Base-by-base conservation (phyloP, 2,113 vertebrate species). In the Petroica traversi region DNA sequence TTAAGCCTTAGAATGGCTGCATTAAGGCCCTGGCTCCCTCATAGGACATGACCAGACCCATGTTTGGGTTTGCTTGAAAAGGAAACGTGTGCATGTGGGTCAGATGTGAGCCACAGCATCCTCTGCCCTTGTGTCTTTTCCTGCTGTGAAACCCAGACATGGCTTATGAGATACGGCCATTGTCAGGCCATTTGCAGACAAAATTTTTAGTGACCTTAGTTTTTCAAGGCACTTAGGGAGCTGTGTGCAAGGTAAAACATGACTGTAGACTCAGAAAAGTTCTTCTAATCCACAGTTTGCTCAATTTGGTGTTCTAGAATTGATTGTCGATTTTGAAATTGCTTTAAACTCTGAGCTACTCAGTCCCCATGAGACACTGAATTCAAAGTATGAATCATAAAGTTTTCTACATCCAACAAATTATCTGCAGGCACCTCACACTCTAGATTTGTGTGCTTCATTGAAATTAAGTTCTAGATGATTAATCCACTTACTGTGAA, bases 21-120 rank as follows among this genome's bases (percentile, higher is more conserved):
- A 54, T 31, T 36, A 45, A 85, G 20, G 19, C 16, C 18, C 52
- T 75, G 71, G 12, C n/a, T 93, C 23, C 34, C 29, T 48, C 55
- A 51, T 11, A 48, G 31, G 31, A 33, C 34, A 12, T 0, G 0
- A 4, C 10, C 19, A 54, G 18, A 26, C n/a, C 19, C 6, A 6
- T 40, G 18, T 31, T 26, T 76, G 25, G 10, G 25, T 57, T 79
- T 79, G 13, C 1, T 33, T 73, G 58, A 19, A 83, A 51, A 54
- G 11, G 22, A 64, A 61, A 26, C 0, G 4, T 45, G 23, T 5
- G 1, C 10, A 10, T 28, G 14, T 8, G 23, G 31, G 31, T 29
- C 45, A 66, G 46, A 14, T 63, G 26, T 66, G 38, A 91, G 48
- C 26, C 48, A 43, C 40, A 72, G 24, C 33, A 26, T 79, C 57